Percentiles rank a stretch among this genome's conserved stretches.
Conservation (phyloP, 2,113 vertebrate genomes). For the Eudyptes chrysolophus region DNA sequence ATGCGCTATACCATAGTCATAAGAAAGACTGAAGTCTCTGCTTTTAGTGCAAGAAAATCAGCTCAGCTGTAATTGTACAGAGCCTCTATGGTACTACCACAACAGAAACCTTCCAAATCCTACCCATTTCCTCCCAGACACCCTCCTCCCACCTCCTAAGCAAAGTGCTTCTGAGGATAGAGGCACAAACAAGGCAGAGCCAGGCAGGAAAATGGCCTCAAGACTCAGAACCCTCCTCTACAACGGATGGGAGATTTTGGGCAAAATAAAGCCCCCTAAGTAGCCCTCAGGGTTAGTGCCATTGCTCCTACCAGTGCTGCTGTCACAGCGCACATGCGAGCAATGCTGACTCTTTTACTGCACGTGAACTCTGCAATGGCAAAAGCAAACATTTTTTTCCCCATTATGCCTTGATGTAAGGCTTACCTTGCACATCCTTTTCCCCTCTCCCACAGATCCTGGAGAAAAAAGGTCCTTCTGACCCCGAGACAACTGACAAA, state of each 20-base stretch:
- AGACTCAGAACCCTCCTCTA: not conserved
- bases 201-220: not conserved
- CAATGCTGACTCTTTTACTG: not conserved
- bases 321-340: not conserved
- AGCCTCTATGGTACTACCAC: not conserved
- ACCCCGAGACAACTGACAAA: constrained; percentile 8
- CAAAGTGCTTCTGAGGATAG: not conserved
- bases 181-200: not conserved
- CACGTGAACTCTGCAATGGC: not conserved
- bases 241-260: not conserved
- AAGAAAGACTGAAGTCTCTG: not conserved
- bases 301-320: not conserved
- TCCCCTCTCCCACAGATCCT: not conserved
- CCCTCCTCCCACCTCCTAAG: not conserved
- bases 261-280: not conserved
- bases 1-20: not conserved
- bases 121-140: not conserved
- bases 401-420: not conserved
- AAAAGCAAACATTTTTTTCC: not conserved
- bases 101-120: not conserved
- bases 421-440: not conserved
- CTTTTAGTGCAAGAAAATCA: not conserved
- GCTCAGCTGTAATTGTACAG: not conserved
- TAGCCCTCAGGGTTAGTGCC: not conserved
- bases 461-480: not conserved